phyloP scores from a whole-genome alignment of 2,113 vertebrate species.

The Sturnus vulgaris region DNA sequence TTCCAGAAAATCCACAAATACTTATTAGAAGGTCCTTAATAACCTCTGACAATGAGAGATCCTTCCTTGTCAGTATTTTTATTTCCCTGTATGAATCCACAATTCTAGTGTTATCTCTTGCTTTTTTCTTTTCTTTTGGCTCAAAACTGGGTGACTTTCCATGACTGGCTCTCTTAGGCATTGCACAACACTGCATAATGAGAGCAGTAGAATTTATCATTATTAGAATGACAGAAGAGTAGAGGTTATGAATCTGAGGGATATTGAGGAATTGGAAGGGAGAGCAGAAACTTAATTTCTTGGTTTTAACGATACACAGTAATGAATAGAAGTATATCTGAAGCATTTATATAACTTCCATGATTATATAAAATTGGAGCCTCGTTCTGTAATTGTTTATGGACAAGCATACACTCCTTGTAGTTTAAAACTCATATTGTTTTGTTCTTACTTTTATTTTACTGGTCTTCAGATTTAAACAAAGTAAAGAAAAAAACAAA shows the following conservation, averaged over 20 bases:
- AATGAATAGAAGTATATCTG: neutral
- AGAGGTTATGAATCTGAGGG: neutral
- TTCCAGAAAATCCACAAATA: neutral
- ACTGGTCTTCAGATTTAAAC: neutral
- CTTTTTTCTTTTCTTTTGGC: neutral
- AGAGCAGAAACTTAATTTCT: neutral
- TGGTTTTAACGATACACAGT: neutral
- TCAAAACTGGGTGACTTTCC: neutral
- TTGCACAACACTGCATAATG: neutral
- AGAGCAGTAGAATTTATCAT: neutral
- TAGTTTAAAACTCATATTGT: neutral
- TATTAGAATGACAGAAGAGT: neutral
- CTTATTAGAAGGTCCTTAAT: neutral
- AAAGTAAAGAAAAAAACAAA: neutral
- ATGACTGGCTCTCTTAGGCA: neutral
- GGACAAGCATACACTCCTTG: neutral
- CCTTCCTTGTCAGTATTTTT: neutral
- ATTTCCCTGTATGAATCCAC: neutral
- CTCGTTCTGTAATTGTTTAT: neutral
- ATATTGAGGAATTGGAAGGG: neutral
- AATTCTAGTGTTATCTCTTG: neutral
- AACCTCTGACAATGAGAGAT: neutral
- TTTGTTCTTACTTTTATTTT: neutral
- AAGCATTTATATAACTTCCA: neutral
- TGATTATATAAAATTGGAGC: neutral